Evolutionary conservation across 2,113 vertebrate genomes (phyloP), one percentile per base, ranked within the genome.

Genomic region (Psittacara wagleri): DNA sequence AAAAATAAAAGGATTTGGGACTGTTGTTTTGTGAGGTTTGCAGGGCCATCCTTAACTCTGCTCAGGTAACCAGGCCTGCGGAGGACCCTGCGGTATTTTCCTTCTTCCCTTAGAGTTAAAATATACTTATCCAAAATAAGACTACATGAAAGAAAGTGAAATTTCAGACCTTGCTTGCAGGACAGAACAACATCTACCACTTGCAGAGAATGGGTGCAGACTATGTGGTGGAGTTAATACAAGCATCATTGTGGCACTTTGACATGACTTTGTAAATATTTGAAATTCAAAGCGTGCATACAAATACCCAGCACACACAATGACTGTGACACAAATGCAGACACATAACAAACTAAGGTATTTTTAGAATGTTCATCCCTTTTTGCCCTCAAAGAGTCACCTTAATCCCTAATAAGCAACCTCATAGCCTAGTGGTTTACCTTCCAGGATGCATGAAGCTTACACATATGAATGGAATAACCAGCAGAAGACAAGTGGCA

Each of bases 291-390:
- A 96, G 80, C 33, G 37, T 85, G 33, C 48, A 22, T 29, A 29
- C 43, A 90, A 81, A 79, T 86, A 95, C 90, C 93, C 95, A 90
- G 66, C 8, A 16, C 62, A 96, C 77, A 61, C 82, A 82, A 35
- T 54, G 91, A 73, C 37, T 51, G 85, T 75, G 52, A 84, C 90
- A 94, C 52, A 15, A 93, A 88, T 11, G 7, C 92, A 51, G 83
- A 37, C 35, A 49, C 33, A n/a, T 88, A 63, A 57, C 43, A 83
- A 95, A 78, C 7, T 2, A 22, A 46, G 14, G 39, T 27, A 64
- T 87, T 93, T 86, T 94, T 79, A 64, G 64, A 35, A 31, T 20
- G 4, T 49, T 24, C 57, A 25, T 78, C 64, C 35, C 18, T 79
- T 94, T 52, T 59, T 64, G 54, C 51, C 62, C 82, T 57, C 52